A percentile compares a stretch with the other conserved stretches of the same genome.
phyloP scores from a whole-genome alignment of 2,797 vertebrate genomes.

The Liparis tanakae region DNA sequence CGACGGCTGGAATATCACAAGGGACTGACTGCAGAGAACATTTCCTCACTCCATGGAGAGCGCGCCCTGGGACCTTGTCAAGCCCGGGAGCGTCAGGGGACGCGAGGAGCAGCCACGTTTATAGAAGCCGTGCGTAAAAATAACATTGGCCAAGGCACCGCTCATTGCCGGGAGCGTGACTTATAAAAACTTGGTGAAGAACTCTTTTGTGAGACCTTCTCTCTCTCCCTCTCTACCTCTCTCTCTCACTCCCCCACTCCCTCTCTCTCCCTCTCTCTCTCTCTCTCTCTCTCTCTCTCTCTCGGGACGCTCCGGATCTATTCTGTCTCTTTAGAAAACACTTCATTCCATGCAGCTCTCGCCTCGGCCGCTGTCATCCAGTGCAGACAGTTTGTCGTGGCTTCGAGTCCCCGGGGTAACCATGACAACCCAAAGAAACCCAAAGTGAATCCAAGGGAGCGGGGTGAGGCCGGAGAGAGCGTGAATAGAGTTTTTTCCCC shows the following conservation, averaged over 20 bases:
- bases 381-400: constrained; percentile 86
- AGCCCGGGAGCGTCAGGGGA: constrained; percentile 69
- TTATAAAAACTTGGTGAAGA: constrained; percentile 77
- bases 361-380: constrained; percentile 86
- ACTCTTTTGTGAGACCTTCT: constrained; percentile 68
- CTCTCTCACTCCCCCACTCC: too few relatives aligned
- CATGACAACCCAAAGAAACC: constrained; percentile 91
- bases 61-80: constrained; percentile 76
- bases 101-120: constrained; percentile 73
- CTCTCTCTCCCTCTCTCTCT: too few relatives aligned
- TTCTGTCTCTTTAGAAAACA: constrained; percentile 76
- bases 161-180: constrained; percentile 75
- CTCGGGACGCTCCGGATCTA: constrained; percentile 74
- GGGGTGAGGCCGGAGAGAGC: constrained; percentile 72
- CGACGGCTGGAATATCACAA: constrained; percentile 66
- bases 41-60: constrained; percentile 66
- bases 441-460: constrained; percentile 86
- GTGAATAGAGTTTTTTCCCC: constrained; percentile 69
- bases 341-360: constrained; percentile 86
- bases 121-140: constrained; percentile 81
- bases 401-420: constrained; percentile 87
- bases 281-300: constrained; percentile 22
- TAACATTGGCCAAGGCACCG: constrained; percentile 75
- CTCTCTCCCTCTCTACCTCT: background rate
- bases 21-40: constrained; percentile 33